Evolutionary conservation across 2,888 invertebrate genomes (phyloP), one percentile per base, ranked within the genome.

Genomic region (Tenthredo scrophulariae): DNA sequence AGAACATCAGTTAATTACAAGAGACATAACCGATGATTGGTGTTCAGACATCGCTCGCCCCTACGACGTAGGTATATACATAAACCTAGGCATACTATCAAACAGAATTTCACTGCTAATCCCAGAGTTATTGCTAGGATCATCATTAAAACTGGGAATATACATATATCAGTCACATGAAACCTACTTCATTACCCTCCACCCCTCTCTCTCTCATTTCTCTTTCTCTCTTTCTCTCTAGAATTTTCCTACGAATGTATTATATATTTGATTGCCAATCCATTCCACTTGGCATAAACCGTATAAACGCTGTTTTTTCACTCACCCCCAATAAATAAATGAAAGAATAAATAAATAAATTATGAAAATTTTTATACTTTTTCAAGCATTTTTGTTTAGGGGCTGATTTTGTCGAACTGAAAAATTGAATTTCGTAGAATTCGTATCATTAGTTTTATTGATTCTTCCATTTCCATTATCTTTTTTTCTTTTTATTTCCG

Each of bases 1-100:
- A 92, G 92, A 93, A 92, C 93, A 93, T 93, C 93, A 92, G 93
- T 93, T 93, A 93, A 93, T 93, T 93, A 92, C 89, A 90, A 85
- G n/a, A 88, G 91, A 91, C 92, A 85, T 91, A 91, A 91, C 91
- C 91, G 91, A 92, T 93, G 93, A 93, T 93, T 93, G 93, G 93
- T 93, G 92, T 91, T 91, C 90, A 83, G 83, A 67, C 83, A 46
- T 67, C 22, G 62, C 67, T 40, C 67, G 62, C n/a, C 46, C 18
- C 29, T 18, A 22, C 37, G n/a, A 74, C 22, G 22, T 40, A n/a
- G 7, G 9, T 43, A 3, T 40, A 13, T 43, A 40, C n/a, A n/a
- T 72, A 72, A 43, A 72, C 18, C 62, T 74, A 74, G n/a, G 9
- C n/a, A 74, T 9, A 77, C 77, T 67, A 67, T 75, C 46, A 92